phyloP scores from a whole-genome alignment of 2,113 vertebrate genomes.

The Chamaea fasciata region DNA sequence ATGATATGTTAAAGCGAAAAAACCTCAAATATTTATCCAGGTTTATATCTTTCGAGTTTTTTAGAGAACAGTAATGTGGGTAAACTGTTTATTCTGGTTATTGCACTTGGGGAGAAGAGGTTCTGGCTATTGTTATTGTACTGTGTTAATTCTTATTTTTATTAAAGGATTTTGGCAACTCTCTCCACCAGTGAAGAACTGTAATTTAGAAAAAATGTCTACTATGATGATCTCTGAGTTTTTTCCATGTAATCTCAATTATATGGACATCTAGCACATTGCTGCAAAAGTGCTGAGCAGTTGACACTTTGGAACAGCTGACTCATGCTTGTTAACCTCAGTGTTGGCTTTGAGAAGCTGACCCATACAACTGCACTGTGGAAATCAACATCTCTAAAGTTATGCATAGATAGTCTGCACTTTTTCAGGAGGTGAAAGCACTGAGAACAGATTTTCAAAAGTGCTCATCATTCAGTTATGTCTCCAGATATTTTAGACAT shows the following conservation, averaged over 20 bases:
- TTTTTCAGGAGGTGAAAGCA: background rate
- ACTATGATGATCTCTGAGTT: background rate
- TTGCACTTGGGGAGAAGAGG: background rate
- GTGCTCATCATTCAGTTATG: background rate
- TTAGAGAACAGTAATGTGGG: background rate
- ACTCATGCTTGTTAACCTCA: slow-evolving; percentile 3
- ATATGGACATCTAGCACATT: background rate
- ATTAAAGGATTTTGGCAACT: background rate
- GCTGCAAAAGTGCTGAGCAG: background rate
- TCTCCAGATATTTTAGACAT: background rate
- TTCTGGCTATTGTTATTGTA: background rate
- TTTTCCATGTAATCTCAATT: slow-evolving; percentile 41
- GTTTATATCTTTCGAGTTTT: background rate
- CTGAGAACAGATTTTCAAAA: slow-evolving; percentile 26
- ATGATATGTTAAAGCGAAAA: background rate
- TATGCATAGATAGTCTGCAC: background rate
- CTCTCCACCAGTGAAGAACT: background rate
- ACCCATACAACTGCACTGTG: background rate
- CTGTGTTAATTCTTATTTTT: background rate
- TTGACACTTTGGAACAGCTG: slow-evolving; percentile 50
- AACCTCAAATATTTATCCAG: background rate
- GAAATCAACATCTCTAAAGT: background rate
- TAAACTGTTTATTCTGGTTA: background rate
- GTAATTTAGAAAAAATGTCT: slow-evolving; percentile 14
- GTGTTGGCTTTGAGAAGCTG: background rate